Conservation (phyloP, 2,888 invertebrate species). For the Idaea aversata region DNA sequence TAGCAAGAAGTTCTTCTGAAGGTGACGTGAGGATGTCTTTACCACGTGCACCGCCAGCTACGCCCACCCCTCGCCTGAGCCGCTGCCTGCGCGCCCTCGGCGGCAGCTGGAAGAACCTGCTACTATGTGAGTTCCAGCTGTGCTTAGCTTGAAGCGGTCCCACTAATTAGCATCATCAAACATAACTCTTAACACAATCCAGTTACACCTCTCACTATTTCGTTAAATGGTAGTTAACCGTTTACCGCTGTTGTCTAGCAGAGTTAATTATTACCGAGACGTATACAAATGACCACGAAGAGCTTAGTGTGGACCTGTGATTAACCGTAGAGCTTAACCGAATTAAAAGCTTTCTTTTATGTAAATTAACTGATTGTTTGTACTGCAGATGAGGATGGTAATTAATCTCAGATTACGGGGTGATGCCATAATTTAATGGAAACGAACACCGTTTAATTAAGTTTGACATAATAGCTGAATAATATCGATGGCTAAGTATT, state of each 20-base stretch:
- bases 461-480: constrained; percentile 46
- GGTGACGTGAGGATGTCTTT: constrained; percentile 81
- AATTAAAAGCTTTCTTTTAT: constrained; percentile 75
- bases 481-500: constrained; percentile 44
- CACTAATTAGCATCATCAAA: constrained; percentile 43
- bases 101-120: constrained; percentile 89
- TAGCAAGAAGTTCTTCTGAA: constrained; percentile 86
- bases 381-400: constrained; percentile 41
- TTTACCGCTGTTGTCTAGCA: constrained; percentile 54
- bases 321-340: constrained; percentile 67
- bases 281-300: constrained; percentile 69
- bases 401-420: constrained; percentile 51
- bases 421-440: constrained; percentile 41
- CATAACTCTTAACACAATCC: constrained; percentile 57
- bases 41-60: constrained; percentile 61
- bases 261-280: constrained; percentile 69
- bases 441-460: constrained; percentile 46
- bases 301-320: constrained; percentile 63
- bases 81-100: constrained; percentile 87
- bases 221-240: constrained; percentile 65
- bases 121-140: constrained; percentile 84
- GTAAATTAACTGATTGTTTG: constrained; percentile 70
- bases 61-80: constrained; percentile 78
- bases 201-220: constrained; percentile 57
- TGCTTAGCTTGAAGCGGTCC: constrained; percentile 39